These are phyloP conservation scores for Monomorium pharaonis DNA, from an alignment of 1,140 invertebrate species.

Conservation along the genomic window DNA sequence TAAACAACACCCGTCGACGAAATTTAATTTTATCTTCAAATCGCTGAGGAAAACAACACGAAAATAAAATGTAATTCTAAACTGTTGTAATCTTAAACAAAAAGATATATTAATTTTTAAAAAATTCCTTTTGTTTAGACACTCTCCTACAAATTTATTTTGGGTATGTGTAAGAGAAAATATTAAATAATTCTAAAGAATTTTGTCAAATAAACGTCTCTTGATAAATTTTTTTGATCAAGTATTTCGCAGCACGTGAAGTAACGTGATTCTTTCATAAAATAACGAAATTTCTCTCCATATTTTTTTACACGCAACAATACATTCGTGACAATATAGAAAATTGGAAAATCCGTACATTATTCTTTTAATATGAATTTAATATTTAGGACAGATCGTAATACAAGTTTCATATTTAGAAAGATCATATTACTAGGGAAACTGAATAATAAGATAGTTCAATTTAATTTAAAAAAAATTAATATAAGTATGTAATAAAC, in stretches of 20 bases:
- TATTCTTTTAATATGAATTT: neutral
- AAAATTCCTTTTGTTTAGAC: too few relatives aligned
- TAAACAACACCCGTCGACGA: slow-evolving; percentile 10
- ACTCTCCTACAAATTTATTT: too few relatives aligned
- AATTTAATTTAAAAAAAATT: too few relatives aligned
- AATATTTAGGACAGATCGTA: neutral
- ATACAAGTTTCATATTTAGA: neutral
- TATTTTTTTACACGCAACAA: neutral
- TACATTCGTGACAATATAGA: neutral
- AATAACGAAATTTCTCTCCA: neutral
- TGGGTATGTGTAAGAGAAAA: too few relatives aligned
- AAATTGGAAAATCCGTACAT: slow-evolving; percentile 7
- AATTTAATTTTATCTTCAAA: neutral
- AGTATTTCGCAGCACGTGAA: neutral
- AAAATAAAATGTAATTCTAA: neutral
- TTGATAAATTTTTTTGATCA: too few relatives aligned
- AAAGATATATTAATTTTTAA: neutral
- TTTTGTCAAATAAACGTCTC: neutral
- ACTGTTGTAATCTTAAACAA: neutral
- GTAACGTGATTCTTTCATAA: neutral
- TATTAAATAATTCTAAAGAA: neutral
- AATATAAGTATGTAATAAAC: neutral
- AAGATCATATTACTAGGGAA: neutral
- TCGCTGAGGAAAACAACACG: neutral
- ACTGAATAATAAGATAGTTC: neutral